Percentiles rank a stretch among this genome's conserved stretches.
These are phyloP conservation scores for Drosophila demipolita DNA, from an alignment of 2,888 invertebrate species.

Conservation along the genomic window DNA sequence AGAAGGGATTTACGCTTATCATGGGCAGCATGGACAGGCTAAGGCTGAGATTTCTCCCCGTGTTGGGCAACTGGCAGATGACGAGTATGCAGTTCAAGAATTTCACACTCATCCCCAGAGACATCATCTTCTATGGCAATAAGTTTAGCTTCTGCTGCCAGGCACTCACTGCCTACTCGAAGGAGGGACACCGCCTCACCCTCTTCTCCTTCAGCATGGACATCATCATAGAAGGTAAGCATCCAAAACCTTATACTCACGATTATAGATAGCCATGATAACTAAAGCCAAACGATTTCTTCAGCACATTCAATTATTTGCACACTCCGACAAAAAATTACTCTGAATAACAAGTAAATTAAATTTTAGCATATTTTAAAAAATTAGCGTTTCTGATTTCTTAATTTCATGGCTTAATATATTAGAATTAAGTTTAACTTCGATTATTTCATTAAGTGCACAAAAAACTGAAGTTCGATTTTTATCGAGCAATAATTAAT, in stretches of 20 bases:
- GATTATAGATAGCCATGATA: too few relatives aligned
- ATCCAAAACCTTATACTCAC: background rate
- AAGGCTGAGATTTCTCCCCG: conserved; percentile 5
- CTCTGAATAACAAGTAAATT: too few relatives aligned
- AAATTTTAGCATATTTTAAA: too few relatives aligned
- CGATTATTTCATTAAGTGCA: too few relatives aligned
- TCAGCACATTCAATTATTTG: too few relatives aligned
- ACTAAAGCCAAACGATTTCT: too few relatives aligned
- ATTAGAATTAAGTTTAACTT: too few relatives aligned
- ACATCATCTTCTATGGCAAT: conserved; percentile 33
- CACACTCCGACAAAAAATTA: too few relatives aligned
- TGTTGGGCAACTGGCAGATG: conserved; percentile 48
- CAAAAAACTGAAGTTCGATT: too few relatives aligned
- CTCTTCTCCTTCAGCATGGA: conserved; percentile 47
- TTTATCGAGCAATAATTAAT: too few relatives aligned
- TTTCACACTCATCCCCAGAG: conserved; percentile 5
- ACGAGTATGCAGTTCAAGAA: background rate
- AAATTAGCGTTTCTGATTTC: background rate
- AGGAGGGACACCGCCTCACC: conserved; percentile 1
- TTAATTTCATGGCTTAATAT: background rate
- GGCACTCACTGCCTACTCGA: conserved; percentile 22
- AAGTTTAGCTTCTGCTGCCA: conserved; percentile 53
- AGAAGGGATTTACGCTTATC: conserved; percentile 10
- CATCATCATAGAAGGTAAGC: conserved; percentile 33
- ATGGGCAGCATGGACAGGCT: conserved; percentile 20